Percentiles rank a stretch among this genome's conserved stretches.
phyloP scores from a whole-genome alignment of 2,888 invertebrate genomes.

The Periphyllus acericola region DNA sequence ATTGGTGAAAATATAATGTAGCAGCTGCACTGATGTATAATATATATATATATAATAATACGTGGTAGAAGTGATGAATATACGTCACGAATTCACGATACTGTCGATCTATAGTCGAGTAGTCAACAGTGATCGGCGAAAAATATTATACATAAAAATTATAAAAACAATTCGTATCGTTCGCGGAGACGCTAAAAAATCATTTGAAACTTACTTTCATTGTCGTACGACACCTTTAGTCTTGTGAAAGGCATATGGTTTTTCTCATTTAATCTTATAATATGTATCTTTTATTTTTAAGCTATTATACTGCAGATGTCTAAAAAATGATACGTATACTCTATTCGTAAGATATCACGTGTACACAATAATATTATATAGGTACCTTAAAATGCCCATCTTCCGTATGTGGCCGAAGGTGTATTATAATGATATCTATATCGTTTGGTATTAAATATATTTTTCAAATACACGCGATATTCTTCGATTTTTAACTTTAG shows the following conservation, averaged over 20 bases:
- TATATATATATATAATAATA: not conserved
- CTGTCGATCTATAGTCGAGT: not conserved
- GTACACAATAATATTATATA: no score
- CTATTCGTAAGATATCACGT: no score
- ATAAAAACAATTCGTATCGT: not conserved
- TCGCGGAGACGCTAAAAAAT: not conserved
- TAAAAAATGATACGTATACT: not conserved
- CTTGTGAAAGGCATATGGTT: not conserved
- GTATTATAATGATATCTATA: no score
- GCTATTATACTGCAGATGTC: not conserved
- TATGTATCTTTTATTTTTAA: no score
- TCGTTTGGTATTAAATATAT: no score
- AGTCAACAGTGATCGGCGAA: not conserved
- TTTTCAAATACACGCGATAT: no score
- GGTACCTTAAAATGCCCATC: no score
- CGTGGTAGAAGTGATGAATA: no score
- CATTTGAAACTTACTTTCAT: not conserved
- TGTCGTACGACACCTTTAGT: not conserved
- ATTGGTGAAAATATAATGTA: not conserved
- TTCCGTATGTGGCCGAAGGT: no score
- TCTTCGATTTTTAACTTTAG: no score
- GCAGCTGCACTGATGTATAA: not conserved
- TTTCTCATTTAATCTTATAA: not conserved
- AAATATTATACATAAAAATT: not conserved
- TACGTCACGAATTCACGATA: not conserved